Conservation (phyloP, 2,113 vertebrate genomes). For the Balaenoptera acutorostrata region DNA sequence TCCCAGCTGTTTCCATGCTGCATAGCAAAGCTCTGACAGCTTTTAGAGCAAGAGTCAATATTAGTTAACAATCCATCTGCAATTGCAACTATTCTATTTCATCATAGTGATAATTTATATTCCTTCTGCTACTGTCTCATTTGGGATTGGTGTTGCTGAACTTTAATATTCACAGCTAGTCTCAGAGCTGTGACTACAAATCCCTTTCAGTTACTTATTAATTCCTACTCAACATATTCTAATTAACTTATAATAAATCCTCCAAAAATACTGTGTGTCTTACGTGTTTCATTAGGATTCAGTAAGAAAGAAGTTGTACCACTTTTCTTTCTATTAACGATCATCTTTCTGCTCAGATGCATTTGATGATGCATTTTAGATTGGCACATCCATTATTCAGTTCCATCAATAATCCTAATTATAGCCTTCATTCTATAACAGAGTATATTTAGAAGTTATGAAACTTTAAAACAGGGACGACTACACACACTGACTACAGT, state of each 20-base stretch:
- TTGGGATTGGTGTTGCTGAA: background rate
- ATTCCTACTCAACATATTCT: background rate
- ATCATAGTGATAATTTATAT: background rate
- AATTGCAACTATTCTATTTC: slow-evolving; percentile 46
- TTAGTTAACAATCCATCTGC: slow-evolving; percentile 30
- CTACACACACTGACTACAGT: fast-evolving
- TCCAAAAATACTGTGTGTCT: background rate
- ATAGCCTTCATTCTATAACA: background rate
- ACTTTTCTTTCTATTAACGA: background rate
- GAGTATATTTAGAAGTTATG: background rate
- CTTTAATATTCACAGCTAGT: background rate
- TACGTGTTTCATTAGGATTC: background rate
- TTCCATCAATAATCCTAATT: background rate
- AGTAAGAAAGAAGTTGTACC: background rate
- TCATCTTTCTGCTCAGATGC: background rate
- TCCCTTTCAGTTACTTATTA: background rate
- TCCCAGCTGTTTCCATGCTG: slow-evolving; percentile 28
- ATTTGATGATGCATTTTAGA: background rate
- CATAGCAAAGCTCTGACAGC: slow-evolving; percentile 54
- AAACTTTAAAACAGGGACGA: background rate
- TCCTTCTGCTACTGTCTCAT: background rate
- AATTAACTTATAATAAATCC: slow-evolving; percentile 28
- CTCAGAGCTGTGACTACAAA: background rate
- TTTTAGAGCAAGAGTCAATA: slow-evolving; percentile 59
- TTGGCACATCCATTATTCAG: background rate